Conservation (phyloP, 1,140 invertebrate genomes). For the Akabosia matsudoensis region DNA sequence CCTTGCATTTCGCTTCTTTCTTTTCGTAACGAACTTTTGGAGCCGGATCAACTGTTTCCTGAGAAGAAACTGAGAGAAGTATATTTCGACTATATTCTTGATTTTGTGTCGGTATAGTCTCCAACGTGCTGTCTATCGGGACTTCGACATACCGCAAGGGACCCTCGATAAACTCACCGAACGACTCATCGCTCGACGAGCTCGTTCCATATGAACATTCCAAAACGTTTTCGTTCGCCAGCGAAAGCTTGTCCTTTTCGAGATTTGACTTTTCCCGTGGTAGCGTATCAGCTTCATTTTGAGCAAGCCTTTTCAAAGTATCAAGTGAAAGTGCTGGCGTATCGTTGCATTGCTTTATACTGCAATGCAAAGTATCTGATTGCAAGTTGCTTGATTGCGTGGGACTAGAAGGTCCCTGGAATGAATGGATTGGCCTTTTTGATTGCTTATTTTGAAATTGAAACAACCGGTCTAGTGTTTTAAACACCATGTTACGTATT, state of each 20-base stretch:
- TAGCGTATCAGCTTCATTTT: not conserved
- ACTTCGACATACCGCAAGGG: not conserved
- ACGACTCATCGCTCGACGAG: not conserved
- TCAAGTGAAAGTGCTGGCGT: not conserved
- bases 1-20: not conserved
- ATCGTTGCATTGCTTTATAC: too few relatives aligned
- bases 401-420: not conserved
- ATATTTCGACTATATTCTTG: not conserved
- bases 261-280: not conserved
- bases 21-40: not conserved
- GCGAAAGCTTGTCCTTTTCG: not conserved
- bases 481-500: not conserved
- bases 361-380: too few relatives aligned
- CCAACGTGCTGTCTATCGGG: not conserved
- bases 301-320: not conserved
- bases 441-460: not conserved
- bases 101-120: not conserved
- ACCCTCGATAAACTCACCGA: not conserved
- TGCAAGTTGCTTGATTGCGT: too few relatives aligned
- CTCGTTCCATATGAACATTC: not conserved
- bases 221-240: not conserved
- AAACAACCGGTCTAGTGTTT: not conserved
- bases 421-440: not conserved
- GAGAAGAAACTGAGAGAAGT: not conserved
- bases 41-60: not conserved